Conservation (phyloP, 2,888 invertebrate genomes). For the Euplagia quadripunctaria region DNA sequence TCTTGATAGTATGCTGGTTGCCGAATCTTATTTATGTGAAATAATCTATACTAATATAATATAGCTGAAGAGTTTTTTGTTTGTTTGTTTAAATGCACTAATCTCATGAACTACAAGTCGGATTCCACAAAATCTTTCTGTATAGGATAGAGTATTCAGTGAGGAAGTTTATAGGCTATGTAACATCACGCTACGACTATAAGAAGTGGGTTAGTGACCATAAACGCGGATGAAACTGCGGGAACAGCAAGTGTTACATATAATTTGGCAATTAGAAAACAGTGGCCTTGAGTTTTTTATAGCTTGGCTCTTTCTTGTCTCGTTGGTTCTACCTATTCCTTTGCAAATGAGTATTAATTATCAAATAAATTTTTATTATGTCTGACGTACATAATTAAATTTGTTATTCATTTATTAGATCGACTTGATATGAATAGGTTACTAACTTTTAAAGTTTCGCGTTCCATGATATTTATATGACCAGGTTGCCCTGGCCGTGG, state of each 20-base stretch:
- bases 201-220: too few species aligned
- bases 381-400: background rate
- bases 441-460: background rate
- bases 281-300: background rate
- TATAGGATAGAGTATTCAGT: too few species aligned
- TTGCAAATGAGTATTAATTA: background rate
- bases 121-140: too few species aligned
- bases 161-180: too few species aligned
- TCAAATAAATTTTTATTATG: background rate
- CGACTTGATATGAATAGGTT: background rate
- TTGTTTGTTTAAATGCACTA: too few species aligned
- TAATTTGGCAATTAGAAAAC: background rate
- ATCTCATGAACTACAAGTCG: too few species aligned
- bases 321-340: background rate
- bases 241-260: background rate
- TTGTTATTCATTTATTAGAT: background rate
- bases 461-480: too few species aligned
- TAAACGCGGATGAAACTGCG: too few species aligned
- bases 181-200: too few species aligned
- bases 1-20: background rate
- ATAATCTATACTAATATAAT: too few species aligned
- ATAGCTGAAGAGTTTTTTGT: too few species aligned
- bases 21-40: background rate
- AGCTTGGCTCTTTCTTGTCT: background rate
- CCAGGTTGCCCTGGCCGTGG: too few species aligned